Conservation (phyloP, 2,888 invertebrate genomes). For the Drosophila mulleri region DNA sequence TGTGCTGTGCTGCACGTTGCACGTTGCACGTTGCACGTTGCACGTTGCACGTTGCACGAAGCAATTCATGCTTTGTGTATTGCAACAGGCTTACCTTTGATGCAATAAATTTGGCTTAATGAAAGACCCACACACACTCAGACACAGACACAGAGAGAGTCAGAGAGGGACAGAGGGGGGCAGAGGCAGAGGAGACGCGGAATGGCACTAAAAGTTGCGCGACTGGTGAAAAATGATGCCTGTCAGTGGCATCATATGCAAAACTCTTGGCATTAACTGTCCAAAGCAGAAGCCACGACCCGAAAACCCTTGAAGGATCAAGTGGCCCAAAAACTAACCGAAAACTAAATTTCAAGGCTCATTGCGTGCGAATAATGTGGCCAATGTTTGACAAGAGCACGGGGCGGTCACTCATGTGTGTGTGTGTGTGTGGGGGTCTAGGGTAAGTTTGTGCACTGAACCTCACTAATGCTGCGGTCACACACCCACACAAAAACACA, state of each 20-base stretch:
- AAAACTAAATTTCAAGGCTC: conserved; percentile 81
- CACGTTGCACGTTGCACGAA: neutral
- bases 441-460: conserved; percentile 68
- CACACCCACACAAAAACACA: conserved; percentile 37
- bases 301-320: conserved; percentile 54
- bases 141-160: neutral
- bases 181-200: neutral
- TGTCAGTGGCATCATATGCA: conserved; percentile 74
- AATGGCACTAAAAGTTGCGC: conserved; percentile 14
- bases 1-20: no score
- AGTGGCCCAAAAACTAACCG: conserved; percentile 71
- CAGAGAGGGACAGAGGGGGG: neutral
- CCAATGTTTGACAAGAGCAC: conserved; percentile 49
- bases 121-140: conserved; percentile 14
- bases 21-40: conserved; percentile 10
- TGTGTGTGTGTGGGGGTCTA: conserved; percentile 4
- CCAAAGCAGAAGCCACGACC: conserved; percentile 43
- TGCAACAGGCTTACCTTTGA: conserved; percentile 54
- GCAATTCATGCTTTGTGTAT: conserved; percentile 23
- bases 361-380: conserved; percentile 81
- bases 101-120: conserved; percentile 67
- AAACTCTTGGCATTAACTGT: conserved; percentile 58
- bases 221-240: conserved; percentile 51
- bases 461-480: conserved; percentile 75
- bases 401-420: conserved; percentile 39